Percentiles rank a stretch among this genome's conserved stretches.
phyloP scores from a whole-genome alignment of 2,113 vertebrate species.

The Thomomys bottae region DNA sequence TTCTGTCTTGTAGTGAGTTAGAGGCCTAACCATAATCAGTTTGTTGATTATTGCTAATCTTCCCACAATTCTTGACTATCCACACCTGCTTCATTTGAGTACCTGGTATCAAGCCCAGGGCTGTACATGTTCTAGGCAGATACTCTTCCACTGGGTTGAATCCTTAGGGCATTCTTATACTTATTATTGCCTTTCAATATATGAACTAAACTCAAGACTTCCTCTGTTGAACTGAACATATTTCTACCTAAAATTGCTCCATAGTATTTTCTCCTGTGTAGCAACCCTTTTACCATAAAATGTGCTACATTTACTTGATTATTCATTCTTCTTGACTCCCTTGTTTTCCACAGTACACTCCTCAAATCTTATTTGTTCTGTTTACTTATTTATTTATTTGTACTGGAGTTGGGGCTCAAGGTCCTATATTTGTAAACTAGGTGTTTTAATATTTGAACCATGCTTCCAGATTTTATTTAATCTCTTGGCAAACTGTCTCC shows the following conservation, averaged over 20 bases:
- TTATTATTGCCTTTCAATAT: background rate
- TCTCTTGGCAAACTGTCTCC: background rate
- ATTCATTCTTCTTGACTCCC: background rate
- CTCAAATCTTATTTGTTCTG: slow-evolving; percentile 16
- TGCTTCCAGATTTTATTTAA: too few relatives aligned
- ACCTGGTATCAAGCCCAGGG: too few relatives aligned
- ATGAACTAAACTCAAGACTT: background rate
- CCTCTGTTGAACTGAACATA: background rate
- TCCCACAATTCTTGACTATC: background rate
- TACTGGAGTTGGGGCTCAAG: too few relatives aligned
- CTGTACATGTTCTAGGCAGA: background rate
- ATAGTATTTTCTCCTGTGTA: background rate
- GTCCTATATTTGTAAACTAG: too few relatives aligned
- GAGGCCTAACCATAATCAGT: background rate
- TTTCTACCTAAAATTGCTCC: background rate
- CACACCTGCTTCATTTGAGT: too few relatives aligned
- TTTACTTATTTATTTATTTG: background rate
- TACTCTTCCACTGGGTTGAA: background rate
- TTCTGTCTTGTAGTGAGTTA: background rate
- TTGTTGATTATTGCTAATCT: background rate
- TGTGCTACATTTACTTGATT: background rate
- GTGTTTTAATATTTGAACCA: too few relatives aligned
- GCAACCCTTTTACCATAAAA: too few relatives aligned
- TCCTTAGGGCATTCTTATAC: background rate
- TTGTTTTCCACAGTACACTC: background rate